These are phyloP conservation scores for Plecotus auritus DNA, from an alignment of 2,113 vertebrate species.

Conservation along the genomic window DNA sequence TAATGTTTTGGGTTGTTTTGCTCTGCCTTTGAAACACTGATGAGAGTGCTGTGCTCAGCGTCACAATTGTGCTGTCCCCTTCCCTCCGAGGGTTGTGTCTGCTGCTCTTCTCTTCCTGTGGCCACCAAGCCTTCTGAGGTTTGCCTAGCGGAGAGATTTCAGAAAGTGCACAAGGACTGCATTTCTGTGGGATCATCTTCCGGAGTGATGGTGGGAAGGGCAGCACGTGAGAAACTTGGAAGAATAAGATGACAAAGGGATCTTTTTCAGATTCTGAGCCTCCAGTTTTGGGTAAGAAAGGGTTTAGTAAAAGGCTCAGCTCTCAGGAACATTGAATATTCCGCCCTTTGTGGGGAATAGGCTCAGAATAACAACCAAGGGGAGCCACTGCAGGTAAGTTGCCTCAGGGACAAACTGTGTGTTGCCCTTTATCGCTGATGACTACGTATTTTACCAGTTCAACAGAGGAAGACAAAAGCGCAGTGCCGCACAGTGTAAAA, in stretches of 20 bases:
- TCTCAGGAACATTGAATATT: background rate
- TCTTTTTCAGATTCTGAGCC: background rate
- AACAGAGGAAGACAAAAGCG: background rate
- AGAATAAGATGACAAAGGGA: background rate
- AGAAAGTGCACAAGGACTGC: background rate
- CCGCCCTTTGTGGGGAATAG: background rate
- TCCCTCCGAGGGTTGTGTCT: background rate
- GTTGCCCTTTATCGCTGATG: background rate
- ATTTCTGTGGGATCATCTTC: background rate
- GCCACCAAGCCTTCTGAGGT: background rate
- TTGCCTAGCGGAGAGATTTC: background rate
- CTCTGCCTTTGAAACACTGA: background rate
- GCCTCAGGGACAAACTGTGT: background rate
- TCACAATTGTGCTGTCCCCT: background rate
- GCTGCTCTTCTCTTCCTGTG: background rate
- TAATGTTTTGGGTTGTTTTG: slow-evolving; percentile 39
- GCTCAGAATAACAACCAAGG: background rate
- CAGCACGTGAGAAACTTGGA: background rate
- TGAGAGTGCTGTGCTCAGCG: background rate
- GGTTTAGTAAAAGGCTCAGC: background rate
- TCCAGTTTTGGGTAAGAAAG: background rate
- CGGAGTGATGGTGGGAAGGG: background rate
- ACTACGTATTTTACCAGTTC: background rate
- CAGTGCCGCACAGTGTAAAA: background rate
- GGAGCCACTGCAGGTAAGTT: background rate